These are phyloP conservation scores for Parnassius mnemosyne DNA, from an alignment of 2,888 invertebrate species.

Conservation along the genomic window DNA sequence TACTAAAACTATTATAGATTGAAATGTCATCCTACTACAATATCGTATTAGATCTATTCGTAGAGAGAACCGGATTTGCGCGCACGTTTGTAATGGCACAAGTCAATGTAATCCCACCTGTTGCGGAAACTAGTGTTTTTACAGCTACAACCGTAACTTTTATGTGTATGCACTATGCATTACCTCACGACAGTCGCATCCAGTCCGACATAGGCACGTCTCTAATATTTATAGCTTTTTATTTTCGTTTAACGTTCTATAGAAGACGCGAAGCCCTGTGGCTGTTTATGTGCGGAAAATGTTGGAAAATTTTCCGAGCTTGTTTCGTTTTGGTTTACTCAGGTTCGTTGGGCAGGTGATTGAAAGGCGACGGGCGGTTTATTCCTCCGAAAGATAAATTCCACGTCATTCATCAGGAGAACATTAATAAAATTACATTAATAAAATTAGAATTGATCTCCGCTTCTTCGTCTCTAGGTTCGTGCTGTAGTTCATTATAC, in stretches of 20 bases:
- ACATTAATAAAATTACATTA: conserved; percentile 51
- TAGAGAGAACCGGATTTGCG: conserved; percentile 54
- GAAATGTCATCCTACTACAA: conserved; percentile 36
- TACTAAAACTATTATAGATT: not conserved
- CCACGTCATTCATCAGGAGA: conserved; percentile 41
- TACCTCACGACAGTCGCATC: conserved; percentile 39
- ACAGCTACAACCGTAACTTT: conserved; percentile 45
- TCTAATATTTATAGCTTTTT: conserved; percentile 34
- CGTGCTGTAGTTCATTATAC: conserved; percentile 5
- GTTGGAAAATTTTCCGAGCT: conserved; percentile 12
- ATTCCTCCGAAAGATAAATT: no score
- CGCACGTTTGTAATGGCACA: conserved; percentile 45
- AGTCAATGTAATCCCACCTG: conserved; percentile 60
- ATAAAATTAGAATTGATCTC: conserved; percentile 61
- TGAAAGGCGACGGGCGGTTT: conserved; percentile 54
- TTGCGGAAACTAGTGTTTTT: conserved; percentile 62
- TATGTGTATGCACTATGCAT: conserved; percentile 38
- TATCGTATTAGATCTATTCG: conserved; percentile 45
- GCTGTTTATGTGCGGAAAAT: not conserved
- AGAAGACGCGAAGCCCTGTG: not conserved
- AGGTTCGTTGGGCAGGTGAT: conserved; percentile 52
- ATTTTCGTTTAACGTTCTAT: conserved; percentile 20
- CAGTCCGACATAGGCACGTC: conserved; percentile 33
- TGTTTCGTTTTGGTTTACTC: conserved; percentile 31
- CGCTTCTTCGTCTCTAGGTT: conserved; percentile 12